Evolutionary conservation across 2,113 vertebrate species (phyloP).

Genomic region (Poecile atricapillus): DNA sequence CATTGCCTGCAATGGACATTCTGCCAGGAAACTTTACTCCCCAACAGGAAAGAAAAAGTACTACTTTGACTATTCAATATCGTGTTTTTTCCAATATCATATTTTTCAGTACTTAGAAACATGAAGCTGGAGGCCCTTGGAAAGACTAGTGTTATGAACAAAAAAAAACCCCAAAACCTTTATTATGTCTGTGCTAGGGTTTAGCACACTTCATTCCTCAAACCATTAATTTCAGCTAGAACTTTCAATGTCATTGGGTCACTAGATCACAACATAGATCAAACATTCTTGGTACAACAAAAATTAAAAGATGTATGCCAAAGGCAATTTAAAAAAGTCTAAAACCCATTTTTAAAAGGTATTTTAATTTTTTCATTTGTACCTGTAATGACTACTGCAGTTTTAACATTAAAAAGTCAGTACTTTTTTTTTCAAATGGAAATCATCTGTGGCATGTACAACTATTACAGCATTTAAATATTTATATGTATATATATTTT

Average conservation of each 20-base stretch:
- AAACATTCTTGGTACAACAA: background rate
- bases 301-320: background rate
- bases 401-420: slow-evolving; percentile 64
- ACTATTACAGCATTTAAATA: slow-evolving; percentile 39
- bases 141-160: slow-evolving; percentile 37
- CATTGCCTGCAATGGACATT: slow-evolving; percentile 66
- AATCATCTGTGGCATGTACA: slow-evolving; percentile 56
- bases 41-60: slow-evolving; percentile 33
- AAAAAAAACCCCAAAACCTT: background rate
- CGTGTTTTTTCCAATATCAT: background rate
- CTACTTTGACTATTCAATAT: background rate
- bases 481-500: slow-evolving; percentile 11
- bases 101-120: slow-evolving; percentile 12
- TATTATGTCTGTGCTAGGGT: background rate
- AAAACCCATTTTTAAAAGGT: slow-evolving; percentile 64
- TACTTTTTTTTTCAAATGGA: slow-evolving; percentile 35
- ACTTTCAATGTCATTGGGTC: background rate
- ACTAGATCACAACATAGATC: background rate
- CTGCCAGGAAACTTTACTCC: slow-evolving; percentile 47
- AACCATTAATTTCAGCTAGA: slow-evolving; percentile 3
- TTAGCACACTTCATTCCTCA: background rate
- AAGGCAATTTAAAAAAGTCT: slow-evolving; percentile 56
- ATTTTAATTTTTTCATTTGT: slow-evolving; percentile 67
- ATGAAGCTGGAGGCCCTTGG: background rate
- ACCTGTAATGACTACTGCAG: slow-evolving; percentile 58